Conservation (phyloP, 2,113 vertebrate species). For the Pseudorhombus dupliciocellatus region DNA sequence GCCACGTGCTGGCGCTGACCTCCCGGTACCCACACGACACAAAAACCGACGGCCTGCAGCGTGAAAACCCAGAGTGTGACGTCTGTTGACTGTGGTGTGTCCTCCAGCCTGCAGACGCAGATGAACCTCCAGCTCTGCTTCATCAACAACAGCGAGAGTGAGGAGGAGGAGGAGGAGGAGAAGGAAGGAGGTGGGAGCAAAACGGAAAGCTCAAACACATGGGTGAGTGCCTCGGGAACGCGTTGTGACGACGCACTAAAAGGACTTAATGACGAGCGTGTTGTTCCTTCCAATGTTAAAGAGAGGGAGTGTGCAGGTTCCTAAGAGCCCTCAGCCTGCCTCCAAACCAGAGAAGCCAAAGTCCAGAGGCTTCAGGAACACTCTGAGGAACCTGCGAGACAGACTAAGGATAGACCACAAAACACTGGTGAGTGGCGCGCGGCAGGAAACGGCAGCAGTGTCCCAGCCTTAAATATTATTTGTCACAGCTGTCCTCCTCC, state of each 20-base stretch:
- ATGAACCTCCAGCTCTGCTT: conserved; percentile 83
- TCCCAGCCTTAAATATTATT: background rate
- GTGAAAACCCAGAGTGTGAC: background rate
- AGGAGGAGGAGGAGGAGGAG: conserved; percentile 62
- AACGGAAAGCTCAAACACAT: conserved; percentile 36
- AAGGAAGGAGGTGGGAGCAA: conserved; percentile 29
- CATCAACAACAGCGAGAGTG: conserved; percentile 83
- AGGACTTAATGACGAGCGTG: background rate
- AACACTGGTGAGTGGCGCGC: conserved; percentile 37
- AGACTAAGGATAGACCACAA: conserved; percentile 66
- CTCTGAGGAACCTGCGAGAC: conserved; percentile 75
- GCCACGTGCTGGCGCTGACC: conserved; percentile 76
- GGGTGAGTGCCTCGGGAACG: conserved; percentile 29
- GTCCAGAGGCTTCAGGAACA: conserved; percentile 69
- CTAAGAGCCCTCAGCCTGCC: conserved; percentile 36
- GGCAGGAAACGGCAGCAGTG: background rate
- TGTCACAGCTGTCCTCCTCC: background rate
- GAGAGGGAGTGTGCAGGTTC: conserved; percentile 39
- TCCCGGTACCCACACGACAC: conserved; percentile 69
- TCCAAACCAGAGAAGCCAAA: conserved; percentile 56
- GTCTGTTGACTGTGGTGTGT: background rate
- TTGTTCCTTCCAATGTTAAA: conserved; percentile 21
- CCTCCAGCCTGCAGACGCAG: conserved; percentile 75
- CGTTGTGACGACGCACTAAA: no score
- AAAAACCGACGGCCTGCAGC: background rate